Evolutionary conservation across 2,797 vertebrate genomes (phyloP).

Genomic region (Channallabes apus): DNA sequence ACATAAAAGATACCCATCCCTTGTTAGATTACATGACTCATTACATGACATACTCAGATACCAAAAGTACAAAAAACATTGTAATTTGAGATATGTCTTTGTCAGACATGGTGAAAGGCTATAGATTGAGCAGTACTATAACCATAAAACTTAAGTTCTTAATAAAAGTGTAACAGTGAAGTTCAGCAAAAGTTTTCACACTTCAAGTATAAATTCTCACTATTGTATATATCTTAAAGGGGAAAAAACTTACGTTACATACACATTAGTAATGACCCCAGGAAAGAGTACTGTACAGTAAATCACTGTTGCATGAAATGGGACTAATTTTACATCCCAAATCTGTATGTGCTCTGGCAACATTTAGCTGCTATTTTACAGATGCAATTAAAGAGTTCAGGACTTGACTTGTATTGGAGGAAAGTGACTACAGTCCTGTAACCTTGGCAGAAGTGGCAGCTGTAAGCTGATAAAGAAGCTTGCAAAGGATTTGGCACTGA

Average conservation of each 20-base stretch:
- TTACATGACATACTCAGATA: not conserved
- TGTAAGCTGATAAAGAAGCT: conserved; percentile 56
- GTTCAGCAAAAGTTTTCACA: not conserved
- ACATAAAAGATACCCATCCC: not conserved
- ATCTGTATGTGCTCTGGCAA: not conserved
- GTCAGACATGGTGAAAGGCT: not conserved
- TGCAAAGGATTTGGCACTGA: conserved; percentile 52
- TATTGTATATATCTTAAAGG: not conserved
- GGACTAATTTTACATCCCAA: not conserved
- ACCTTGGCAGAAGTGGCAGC: conserved; percentile 53
- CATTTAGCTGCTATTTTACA: conserved; percentile 18
- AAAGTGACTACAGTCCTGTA: conserved; percentile 48
- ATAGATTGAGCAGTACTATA: not conserved
- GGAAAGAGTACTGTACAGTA: not conserved
- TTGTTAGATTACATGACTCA: not conserved
- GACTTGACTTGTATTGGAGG: conserved; percentile 19
- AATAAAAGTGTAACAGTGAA: not conserved
- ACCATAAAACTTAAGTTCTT: not conserved
- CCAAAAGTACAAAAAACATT: not conserved
- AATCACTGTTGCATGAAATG: not conserved
- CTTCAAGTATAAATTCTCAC: not conserved
- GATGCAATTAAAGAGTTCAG: conserved; percentile 36
- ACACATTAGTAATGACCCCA: not conserved
- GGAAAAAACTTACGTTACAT: not conserved
- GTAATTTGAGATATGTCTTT: not conserved